Evolutionary conservation across 1,140 invertebrate genomes (phyloP), one percentile per base, ranked within the genome.

Genomic region (Drosophila navojoa): DNA sequence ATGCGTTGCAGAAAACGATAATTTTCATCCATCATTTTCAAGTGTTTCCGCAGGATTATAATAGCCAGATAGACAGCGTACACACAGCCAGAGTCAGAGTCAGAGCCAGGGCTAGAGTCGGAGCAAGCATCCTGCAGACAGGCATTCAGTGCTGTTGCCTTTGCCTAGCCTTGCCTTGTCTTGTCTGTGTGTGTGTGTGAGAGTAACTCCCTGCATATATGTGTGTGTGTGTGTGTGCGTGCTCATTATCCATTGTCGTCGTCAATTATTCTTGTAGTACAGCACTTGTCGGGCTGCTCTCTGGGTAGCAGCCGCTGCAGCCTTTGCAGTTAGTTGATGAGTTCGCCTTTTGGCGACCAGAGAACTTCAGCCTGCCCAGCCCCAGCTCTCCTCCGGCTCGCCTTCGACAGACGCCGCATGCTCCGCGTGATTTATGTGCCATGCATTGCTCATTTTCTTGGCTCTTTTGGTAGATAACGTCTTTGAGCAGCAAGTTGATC

Each of bases 1-100:
- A 89, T 87, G 84, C 84, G 76, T 89, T 87, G 79, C 84, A 84
- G 79, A 75, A 87, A 89, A 79, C 85, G 84, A 87, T 89, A 87
- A 87, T 87, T 89, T 87, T 79, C 84, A 87, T 87, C 77, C 84
- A 87, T 87, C 84, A 87, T 89, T 87, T 84, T 87, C 84, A 87
- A 87, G 84, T 87, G 84, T 84, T 87, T 87, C 84, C 84, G 77
- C 85, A 77, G 84, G 82, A 78, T 78, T 78, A 79, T 76, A 76
- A 76, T 72, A 71, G 62, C 42, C 60, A 64, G 53, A 64, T 32
- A 75, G 49, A 42, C 29, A 32, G 19, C 6, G 9, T 16, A 6
- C 25, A 22, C 29, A 53, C 42, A 44, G 19, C 1, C 35, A 22
- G 55, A 44, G n/a, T 5, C 13, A 1, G 40, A 42, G 40, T 6